Conservation (phyloP, 2,113 vertebrate species). For the Crotalus viridis region DNA sequence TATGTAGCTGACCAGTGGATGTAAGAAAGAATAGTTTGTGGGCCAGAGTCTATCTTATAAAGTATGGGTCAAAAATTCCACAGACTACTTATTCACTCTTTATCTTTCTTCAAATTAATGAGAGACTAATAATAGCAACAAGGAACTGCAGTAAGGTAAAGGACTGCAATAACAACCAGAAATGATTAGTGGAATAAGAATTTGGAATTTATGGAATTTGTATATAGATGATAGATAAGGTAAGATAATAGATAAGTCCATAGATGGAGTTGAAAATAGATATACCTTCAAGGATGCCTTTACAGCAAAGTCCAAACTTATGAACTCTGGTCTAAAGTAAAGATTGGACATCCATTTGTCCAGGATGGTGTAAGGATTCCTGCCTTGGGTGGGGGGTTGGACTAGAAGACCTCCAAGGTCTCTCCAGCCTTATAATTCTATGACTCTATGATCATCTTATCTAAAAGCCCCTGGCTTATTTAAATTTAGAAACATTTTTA, state of each 20-base stretch:
- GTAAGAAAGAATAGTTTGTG: background rate
- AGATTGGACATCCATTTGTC: background rate
- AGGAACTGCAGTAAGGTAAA: background rate
- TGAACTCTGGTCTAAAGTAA: background rate
- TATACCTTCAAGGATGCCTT: background rate
- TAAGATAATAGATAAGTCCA: background rate
- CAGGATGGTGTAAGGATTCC: background rate
- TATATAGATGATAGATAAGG: background rate
- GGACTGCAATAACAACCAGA: background rate
- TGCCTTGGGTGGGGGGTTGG: background rate
- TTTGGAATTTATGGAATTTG: background rate
- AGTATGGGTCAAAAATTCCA: background rate
- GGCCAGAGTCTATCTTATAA: rapidly evolving
- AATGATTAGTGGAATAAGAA: background rate
- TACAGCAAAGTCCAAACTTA: background rate
- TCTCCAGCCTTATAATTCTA: background rate
- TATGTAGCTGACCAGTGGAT: background rate
- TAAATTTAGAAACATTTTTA: background rate
- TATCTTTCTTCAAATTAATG: background rate
- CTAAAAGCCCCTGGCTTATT: background rate
- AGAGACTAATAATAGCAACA: background rate
- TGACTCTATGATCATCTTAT: background rate
- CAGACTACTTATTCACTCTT: background rate
- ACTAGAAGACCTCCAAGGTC: background rate
- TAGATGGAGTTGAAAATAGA: background rate